Base-by-base conservation (phyloP, 2,113 vertebrate species). In the Myrmecophaga tridactyla region DNA sequence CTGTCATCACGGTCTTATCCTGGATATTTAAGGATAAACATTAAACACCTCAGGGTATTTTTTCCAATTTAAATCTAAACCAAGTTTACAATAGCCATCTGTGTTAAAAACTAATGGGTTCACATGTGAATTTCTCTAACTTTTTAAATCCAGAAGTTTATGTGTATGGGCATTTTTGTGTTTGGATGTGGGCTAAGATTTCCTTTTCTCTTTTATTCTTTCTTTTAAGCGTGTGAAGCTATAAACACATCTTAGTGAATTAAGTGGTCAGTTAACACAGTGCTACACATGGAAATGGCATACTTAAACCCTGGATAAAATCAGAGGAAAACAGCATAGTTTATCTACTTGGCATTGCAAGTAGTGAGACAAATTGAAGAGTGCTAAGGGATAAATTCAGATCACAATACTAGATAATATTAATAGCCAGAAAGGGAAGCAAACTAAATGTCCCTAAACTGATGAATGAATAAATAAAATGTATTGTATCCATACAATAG, bases 1-100 rank as follows among this genome's bases (percentile, higher is more conserved):
- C 92, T 96, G 95, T 97, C 96, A 94, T 89, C 90, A 90, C 12
- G 82, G 94, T 94, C 85, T 95, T 95, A 93, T 86, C 53, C 87
- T 72, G 56, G 46, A 92, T 43, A 48, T 91, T 90, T 60, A 86
- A 89, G 81, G 69, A 90, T 92, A 91, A 92, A 86, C 82, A 97
- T 90, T 94, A 95, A 95, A 97, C 78, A 95, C 58, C 63, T 92
- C 17, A 20, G 84, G n/a, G 53, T 72, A 76, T 63, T 95, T 97
- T 95, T 96, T 88, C 73, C 48, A 92, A 92, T 48, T 96, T 96
- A 96, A 91, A 83, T 56, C 65, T 95, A 97, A 86, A 58, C 53
- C 20, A 72, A 75, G 63, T 96, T 96, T 95, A 95, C 67, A 95
- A 43, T 96, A 80, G 91, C 86, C 34, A 31, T 70, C 39, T 95